Conservation (phyloP, 2,888 invertebrate genomes). For the Mimas tiliae region DNA sequence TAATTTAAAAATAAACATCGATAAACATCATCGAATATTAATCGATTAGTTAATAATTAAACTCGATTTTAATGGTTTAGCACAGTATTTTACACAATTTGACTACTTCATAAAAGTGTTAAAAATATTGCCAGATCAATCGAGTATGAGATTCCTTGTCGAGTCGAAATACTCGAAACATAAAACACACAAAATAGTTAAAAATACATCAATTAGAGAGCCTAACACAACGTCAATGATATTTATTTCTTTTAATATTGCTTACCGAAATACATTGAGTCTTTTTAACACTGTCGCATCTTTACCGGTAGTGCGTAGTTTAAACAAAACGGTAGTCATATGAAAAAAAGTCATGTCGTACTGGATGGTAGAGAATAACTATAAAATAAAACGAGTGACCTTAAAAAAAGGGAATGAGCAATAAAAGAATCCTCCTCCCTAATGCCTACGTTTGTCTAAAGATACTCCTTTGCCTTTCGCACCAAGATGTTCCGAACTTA, state of each 20-base stretch:
- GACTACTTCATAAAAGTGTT: neutral
- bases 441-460: slow-evolving; percentile 36
- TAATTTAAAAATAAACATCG: slow-evolving; percentile 45
- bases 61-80: neutral
- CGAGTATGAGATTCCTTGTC: slow-evolving; percentile 41
- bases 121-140: neutral
- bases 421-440: slow-evolving; percentile 42
- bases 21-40: slow-evolving; percentile 10
- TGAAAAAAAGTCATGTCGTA: slow-evolving; percentile 69
- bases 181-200: neutral
- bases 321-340: slow-evolving; percentile 30
- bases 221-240: slow-evolving; percentile 32
- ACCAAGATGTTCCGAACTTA: slow-evolving; percentile 53
- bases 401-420: slow-evolving; percentile 59
- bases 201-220: slow-evolving; percentile 19
- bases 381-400: slow-evolving; percentile 44
- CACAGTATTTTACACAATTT: neutral
- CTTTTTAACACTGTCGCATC: slow-evolving; percentile 36
- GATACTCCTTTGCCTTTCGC: slow-evolving; percentile 43
- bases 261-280: slow-evolving; percentile 75
- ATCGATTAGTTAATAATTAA: slow-evolving; percentile 31
- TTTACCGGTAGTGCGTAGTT: slow-evolving; percentile 29
- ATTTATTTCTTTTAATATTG: slow-evolving; percentile 58
- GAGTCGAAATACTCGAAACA: slow-evolving; percentile 6
- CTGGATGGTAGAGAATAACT: slow-evolving; percentile 65